Evolutionary conservation across 2,797 vertebrate species (phyloP), one percentile per base, ranked within the genome.

Genomic region (Columba guinea): DNA sequence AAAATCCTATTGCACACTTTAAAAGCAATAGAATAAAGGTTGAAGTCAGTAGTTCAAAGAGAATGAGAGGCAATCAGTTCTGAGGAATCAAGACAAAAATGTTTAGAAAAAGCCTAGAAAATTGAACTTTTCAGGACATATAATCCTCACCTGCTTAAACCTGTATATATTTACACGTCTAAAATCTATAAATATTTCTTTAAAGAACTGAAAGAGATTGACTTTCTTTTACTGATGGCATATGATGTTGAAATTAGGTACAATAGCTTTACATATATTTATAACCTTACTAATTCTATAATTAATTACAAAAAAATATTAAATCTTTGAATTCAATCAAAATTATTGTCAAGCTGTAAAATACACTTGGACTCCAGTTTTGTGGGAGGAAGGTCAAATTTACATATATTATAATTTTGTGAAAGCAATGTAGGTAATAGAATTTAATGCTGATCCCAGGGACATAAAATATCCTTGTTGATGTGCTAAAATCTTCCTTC

Each of bases 361-460:
- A 56, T 23, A 86, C 18, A 64, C 32, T 75, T 26, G 39, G 71
- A 68, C 10, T 86, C 30, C 28, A 78, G 3, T 78, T 88, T 68
- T 88, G 32, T 48, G 8, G 30, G 13, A 80, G 41, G 44, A 94
- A 70, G n/a, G 86, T 90, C 32, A 89, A 93, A 95, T 52, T 44
- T 18, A 44, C 41, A 11, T 18, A 34, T 85, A 67, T 84, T 89
- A 56, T 37, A 76, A 30, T 82, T 94, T 90, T 87, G 87, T 82
- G 70, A 92, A 81, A 84, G 44, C 30, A 60, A 30, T 48, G 30
- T 90, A 85, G 27, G 58, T 84, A 93, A 64, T 11, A 75, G 51
- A 93, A 91, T 86, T 90, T 89, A 84, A 20, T 89, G 71, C 46
- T 87, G 48, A 89, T 82, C 28, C 41, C 34, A 91, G n/a, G n/a